Conservation (phyloP, 2,888 invertebrate genomes). For the Acanthosoma haemorrhoidale region DNA sequence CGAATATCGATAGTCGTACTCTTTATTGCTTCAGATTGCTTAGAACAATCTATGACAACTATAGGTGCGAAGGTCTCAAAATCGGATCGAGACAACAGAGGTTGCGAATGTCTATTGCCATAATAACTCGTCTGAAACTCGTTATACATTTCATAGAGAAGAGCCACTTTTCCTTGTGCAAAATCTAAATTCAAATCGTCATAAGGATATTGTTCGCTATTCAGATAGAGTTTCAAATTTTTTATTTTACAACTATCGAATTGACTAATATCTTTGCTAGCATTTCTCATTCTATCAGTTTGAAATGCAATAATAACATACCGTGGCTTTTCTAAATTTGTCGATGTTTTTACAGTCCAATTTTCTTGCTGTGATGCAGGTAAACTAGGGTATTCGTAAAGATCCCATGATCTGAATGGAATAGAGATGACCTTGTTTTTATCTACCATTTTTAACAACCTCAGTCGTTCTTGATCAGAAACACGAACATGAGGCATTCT, state of each 20-base stretch:
- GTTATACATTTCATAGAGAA: slow-evolving; percentile 23
- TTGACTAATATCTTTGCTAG: slow-evolving; percentile 37
- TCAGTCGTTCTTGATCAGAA: slow-evolving; percentile 39
- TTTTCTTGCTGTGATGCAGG: slow-evolving; percentile 43
- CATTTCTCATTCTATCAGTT: slow-evolving; percentile 44
- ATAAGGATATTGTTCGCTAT: slow-evolving; percentile 45
- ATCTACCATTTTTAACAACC: too few species aligned
- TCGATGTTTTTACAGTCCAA: slow-evolving; percentile 43
- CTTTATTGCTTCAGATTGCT: slow-evolving; percentile 38
- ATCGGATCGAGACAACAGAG: too few species aligned
- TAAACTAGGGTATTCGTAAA: slow-evolving; percentile 45
- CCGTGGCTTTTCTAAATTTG: slow-evolving; percentile 45
- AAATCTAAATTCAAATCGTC: slow-evolving; percentile 44
- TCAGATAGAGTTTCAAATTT: slow-evolving; percentile 45
- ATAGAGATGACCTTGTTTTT: too few species aligned
- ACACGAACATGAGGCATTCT: slow-evolving; percentile 39
- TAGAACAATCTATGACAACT: slow-evolving; percentile 27
- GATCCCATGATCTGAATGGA: slow-evolving; percentile 45
- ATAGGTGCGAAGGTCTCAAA: slow-evolving; percentile 32
- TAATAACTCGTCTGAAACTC: slow-evolving; percentile 34
- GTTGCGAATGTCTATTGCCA: too few species aligned
- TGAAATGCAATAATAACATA: slow-evolving; percentile 46
- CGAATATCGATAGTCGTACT: slow-evolving; percentile 39
- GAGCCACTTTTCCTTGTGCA: slow-evolving; percentile 39
- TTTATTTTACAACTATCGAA: slow-evolving; percentile 43